These are phyloP conservation scores for Kryptolebias marmoratus DNA, from an alignment of 2,113 vertebrate genomes.

Conservation along the genomic window DNA sequence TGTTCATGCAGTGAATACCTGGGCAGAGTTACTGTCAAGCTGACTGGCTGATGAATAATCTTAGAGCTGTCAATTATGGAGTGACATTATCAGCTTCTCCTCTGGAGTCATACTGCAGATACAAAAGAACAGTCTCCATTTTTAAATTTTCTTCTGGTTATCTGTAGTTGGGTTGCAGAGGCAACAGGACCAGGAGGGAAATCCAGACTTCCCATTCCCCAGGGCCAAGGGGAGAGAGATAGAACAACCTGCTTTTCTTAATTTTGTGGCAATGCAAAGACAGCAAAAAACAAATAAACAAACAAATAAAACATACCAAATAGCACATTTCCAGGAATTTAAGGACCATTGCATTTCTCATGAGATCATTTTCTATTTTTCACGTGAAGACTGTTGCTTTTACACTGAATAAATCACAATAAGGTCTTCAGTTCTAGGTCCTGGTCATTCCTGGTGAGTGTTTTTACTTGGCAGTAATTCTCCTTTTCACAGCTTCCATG, in stretches of 20 bases:
- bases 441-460: conserved; percentile 14
- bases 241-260: not conserved
- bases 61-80: too few species aligned
- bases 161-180: too few species aligned
- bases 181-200: too few species aligned
- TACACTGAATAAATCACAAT: not conserved
- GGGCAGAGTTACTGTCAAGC: too few species aligned
- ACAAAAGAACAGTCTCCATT: too few species aligned
- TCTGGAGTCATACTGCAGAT: too few species aligned
- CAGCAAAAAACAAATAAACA: not conserved
- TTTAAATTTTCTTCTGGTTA: too few species aligned
- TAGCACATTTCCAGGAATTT: not conserved
- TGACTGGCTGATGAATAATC: too few species aligned
- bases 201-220: too few species aligned
- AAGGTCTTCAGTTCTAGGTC: conserved; percentile 16
- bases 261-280: not conserved
- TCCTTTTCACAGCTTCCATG: conserved; percentile 36
- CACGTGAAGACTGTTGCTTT: not conserved
- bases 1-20: too few species aligned
- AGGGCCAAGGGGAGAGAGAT: not conserved
- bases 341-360: not conserved
- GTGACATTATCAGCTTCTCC: too few species aligned
- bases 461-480: conserved; percentile 44
- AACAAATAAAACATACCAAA: not conserved
- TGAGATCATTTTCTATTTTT: not conserved